Conservation (phyloP, 2,888 invertebrate species). For the Blomia tropicalis region DNA sequence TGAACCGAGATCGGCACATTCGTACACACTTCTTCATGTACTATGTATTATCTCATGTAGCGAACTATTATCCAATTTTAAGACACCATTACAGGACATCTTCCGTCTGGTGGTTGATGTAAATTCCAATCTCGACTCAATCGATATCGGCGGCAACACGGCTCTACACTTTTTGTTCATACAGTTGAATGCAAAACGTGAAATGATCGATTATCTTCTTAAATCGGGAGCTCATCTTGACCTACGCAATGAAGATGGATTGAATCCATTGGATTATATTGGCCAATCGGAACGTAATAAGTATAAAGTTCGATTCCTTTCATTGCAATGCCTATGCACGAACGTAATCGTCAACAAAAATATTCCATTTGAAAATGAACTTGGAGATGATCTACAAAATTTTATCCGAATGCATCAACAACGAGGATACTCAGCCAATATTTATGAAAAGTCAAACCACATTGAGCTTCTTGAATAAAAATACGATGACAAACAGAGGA, state of each 20-base stretch:
- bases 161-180: conserved; percentile 69
- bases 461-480: too few relatives aligned
- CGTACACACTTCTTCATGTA: conserved; percentile 54
- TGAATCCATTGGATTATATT: conserved; percentile 55
- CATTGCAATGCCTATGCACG: conserved; percentile 70
- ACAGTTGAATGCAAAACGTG: conserved; percentile 36
- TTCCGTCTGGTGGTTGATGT: conserved; percentile 59
- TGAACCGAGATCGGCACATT: conserved; percentile 63
- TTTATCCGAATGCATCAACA: conserved; percentile 33
- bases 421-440: neutral
- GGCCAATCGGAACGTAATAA: conserved; percentile 40
- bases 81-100: conserved; percentile 38
- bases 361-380: conserved; percentile 32
- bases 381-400: conserved; percentile 32
- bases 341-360: conserved; percentile 45
- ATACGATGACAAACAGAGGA: too few relatives aligned
- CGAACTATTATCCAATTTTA: neutral
- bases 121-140: conserved; percentile 61
- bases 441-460: neutral
- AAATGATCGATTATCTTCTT: conserved; percentile 41
- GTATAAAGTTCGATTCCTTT: conserved; percentile 58
- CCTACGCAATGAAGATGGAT: conserved; percentile 56
- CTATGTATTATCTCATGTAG: conserved; percentile 42
- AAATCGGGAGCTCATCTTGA: conserved; percentile 69
- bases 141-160: conserved; percentile 68